Evolutionary conservation across 2,888 invertebrate genomes (phyloP), one percentile per base, ranked within the genome.

Genomic region (Cylloceria caligata): DNA sequence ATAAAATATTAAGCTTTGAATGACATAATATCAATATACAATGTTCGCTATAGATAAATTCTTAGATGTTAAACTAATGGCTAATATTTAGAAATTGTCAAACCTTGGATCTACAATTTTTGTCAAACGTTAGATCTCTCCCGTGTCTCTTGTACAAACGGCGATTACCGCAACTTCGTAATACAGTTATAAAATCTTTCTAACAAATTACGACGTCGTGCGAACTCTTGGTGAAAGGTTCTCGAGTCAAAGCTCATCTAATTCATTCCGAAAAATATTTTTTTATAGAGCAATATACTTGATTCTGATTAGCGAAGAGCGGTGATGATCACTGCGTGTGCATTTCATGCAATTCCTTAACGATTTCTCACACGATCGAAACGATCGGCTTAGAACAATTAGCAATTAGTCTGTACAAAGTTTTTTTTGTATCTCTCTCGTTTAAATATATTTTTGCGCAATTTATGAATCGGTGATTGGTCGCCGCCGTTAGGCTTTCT

Each of bases 401-500:
- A 42, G 69, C 67, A 60, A 76, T 80, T 77, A 76, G 42, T 80
- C 80, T 80, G 83, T 83, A 83, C 80, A 80, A 82, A 75, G 36
- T 77, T 80, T 74, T 27, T 72, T 19, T 4, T 55, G n/a, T 55
- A n/a, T 57, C 47, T 72, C 49, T 30, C 82, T 75, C 71, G 36
- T 69, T 74, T 34, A 52, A 39, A 62, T 49, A 34, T 47, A 21
- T 24, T n/a, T n/a, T 36, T 19, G 39, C n/a, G 39, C 49, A 47
- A 62, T 27, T n/a, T 13, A 9, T 39, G 13, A 11, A 13, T 7
- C 57, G 34, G 19, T 27, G 19, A 42, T 11, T 21, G 4, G 9
- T 36, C 36, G 11, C 49, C 24, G 86, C 79, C 85, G 85, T 84
- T 92, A 93, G 88, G 88, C 89, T 89, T 91, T 92, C 85, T 91